These are phyloP conservation scores for Lophotis ruficrista DNA, from an alignment of 2,113 vertebrate species.

Conservation along the genomic window DNA sequence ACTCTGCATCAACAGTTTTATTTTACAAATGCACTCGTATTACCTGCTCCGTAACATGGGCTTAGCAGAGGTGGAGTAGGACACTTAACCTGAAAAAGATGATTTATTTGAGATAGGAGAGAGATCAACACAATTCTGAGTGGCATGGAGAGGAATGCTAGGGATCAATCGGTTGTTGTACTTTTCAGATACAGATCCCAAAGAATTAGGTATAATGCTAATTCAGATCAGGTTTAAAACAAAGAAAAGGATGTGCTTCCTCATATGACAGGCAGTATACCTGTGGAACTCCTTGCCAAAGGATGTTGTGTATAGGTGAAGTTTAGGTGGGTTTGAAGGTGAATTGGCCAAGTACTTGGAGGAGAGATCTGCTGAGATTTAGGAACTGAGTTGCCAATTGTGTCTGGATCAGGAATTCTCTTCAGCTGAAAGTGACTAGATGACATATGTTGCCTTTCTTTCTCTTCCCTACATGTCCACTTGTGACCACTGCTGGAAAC, in stretches of 20 bases:
- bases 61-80: not conserved
- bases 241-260: not conserved
- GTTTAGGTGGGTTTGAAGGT: not conserved
- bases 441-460: not conserved
- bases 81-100: not conserved
- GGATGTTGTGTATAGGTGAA: not conserved
- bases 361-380: not conserved
- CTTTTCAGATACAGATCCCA: not conserved
- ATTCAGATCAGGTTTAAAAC: not conserved
- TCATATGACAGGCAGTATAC: not conserved
- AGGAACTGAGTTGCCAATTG: not conserved
- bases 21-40: not conserved
- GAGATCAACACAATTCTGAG: not conserved
- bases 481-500: not conserved
- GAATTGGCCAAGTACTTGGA: not conserved
- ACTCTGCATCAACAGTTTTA: not conserved
- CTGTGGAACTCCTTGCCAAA: not conserved
- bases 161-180: not conserved
- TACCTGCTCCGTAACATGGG: not conserved
- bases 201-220: not conserved
- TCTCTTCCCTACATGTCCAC: not conserved
- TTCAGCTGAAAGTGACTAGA: not conserved
- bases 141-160: not conserved
- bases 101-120: not conserved
- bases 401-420: not conserved